Evolutionary conservation across 2,113 vertebrate species (phyloP), one percentile per base, ranked within the genome.

Genomic region (Anoura caudifer): DNA sequence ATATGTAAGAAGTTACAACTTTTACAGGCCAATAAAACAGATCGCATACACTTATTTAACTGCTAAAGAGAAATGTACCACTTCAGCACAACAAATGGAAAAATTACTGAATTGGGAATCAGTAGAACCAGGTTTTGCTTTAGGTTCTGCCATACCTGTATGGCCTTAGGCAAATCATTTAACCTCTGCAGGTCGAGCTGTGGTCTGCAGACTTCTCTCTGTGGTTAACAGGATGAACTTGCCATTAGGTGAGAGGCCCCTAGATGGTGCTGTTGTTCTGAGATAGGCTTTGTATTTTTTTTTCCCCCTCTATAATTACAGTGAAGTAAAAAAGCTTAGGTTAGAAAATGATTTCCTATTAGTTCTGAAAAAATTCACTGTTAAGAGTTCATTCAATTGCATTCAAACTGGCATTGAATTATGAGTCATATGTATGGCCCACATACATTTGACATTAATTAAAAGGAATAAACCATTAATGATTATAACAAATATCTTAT

Each of bases 241-340:
- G 98, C 97, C 97, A 43, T 79, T 83, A 85, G 26, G 52, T 16
- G 26, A 87, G 70, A 56, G 77, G 95, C 94, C 98, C 54, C 87
- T 98, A 98, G 98, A 45, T 98, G 98, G 98, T 95, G 96, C 70
- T 97, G 86, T 26, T 96, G 97, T 91, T 90, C 91, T 87, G 73
- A 92, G 54, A 11, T 33, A 94, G 70, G 86, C 81, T 92, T 92
- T 97, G 65, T 84, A 90, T 82, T 96, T 94, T 84, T 83, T 70
- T 24, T 52, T 59, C 72, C 90, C 84, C 54, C 91, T 84, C n/a
- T 69, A 3, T 52, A 77, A 56, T 70, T 36, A 80, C 33, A 90
- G 36, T 65, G 79, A 97, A 75, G 22, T 89, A 79, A 83, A 87
- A 96, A 96, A 50, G 72, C 41, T 24, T 31, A 87, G 52, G 82